These are phyloP conservation scores for Eupithecia subumbrata DNA, from an alignment of 2,888 invertebrate species.

Conservation along the genomic window DNA sequence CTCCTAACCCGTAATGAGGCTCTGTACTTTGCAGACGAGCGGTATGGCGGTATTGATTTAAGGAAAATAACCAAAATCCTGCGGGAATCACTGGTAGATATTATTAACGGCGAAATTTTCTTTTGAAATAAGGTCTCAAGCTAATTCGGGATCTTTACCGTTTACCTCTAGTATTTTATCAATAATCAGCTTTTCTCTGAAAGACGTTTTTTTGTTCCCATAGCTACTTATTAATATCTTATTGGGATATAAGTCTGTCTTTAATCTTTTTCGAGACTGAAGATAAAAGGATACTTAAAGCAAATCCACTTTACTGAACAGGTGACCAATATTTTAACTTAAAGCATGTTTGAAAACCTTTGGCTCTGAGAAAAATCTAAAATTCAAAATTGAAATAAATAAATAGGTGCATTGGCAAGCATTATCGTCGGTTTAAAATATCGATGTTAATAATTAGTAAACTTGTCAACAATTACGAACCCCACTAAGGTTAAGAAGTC, in stretches of 20 bases:
- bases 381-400: background rate
- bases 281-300: background rate
- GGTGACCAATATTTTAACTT: background rate
- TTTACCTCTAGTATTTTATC: background rate
- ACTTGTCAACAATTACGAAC: slow-evolving; percentile 29
- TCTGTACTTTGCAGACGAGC: slow-evolving; percentile 23
- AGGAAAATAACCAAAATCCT: slow-evolving; percentile 2
- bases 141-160: background rate
- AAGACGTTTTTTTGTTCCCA: background rate
- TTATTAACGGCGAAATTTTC: background rate
- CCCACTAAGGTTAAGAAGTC: slow-evolving; percentile 12
- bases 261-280: background rate
- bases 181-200: background rate
- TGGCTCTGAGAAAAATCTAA: too few species aligned
- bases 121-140: background rate
- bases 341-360: background rate
- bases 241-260: background rate
- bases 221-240: background rate
- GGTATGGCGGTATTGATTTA: slow-evolving; percentile 26
- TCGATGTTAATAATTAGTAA: slow-evolving; percentile 11
- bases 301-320: background rate
- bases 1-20: slow-evolving; percentile 20
- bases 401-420: background rate
- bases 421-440: background rate
- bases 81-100: background rate